Evolutionary conservation across 2,797 vertebrate species (phyloP), one percentile per base, ranked within the genome.

Genomic region (Denticeps clupeoides): DNA sequence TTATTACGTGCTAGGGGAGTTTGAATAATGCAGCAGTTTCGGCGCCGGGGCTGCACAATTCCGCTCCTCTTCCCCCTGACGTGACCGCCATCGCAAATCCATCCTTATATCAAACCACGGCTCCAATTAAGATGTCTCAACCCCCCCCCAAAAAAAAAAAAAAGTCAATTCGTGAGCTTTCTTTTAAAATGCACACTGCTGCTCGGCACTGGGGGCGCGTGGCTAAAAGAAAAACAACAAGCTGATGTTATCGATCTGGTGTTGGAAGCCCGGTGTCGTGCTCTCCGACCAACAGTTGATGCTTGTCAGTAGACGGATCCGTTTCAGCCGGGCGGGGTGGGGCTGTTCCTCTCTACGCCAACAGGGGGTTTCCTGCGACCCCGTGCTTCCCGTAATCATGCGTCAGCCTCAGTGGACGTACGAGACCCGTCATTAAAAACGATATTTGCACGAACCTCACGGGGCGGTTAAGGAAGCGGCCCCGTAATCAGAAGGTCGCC

Each of bases 11-110:
- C 54, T 54, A 41, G 25, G 53, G 53, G 64, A 53, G 53, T 63
- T 54, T 69, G 56, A 74, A 66, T 70, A 62, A 69, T 69, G 66
- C 51, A 65, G 51, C 47, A 51, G 52, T 47, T 45, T 24, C 22
- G 37, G 47, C 45, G 28, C 41, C 60, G 35, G 35, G 16, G 16
- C 10, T 3, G 7, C 29, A 23, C 24, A 25, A 2, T 24, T 25
- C 24, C 24, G 24, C 25, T 9, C 15, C 32, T 16, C 35, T 15
- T 32, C 15, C 33, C 35, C 18, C 35, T 38, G 35, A 38, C 18
- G 16, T 38, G 35, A 21, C 38, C 35, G 18, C 38, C 38, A 38
- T 38, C 35, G 38, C 35, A 38, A 38, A 38, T 38, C 35, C 35
- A 38, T 38, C 38, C 38, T 38, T n/a, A n/a, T 38, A 38, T 38